Conservation (phyloP, 2,888 invertebrate genomes). For the Mesorhabditis spiculigera region DNA sequence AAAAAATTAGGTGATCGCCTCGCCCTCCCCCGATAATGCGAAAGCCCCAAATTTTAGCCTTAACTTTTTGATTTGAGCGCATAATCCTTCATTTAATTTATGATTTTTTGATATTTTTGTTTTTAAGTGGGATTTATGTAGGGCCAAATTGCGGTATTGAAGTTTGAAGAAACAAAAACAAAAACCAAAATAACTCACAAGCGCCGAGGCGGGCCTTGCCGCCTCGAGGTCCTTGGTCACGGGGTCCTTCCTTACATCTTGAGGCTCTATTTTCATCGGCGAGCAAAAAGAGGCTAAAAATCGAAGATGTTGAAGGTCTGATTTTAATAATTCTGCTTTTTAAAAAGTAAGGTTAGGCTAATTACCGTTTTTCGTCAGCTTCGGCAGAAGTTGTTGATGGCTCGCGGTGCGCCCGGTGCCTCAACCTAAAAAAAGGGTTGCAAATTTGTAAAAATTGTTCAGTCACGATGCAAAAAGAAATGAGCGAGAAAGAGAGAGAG, state of each 20-base stretch:
- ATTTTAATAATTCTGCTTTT: constrained; percentile 1
- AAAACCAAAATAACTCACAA: not conserved
- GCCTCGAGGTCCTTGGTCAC: not conserved
- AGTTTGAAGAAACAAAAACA: too few relatives aligned
- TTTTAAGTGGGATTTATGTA: too few relatives aligned
- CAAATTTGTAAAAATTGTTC: too few relatives aligned
- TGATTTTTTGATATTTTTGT: too few relatives aligned
- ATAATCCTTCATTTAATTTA: too few relatives aligned
- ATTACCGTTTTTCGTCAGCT: not conserved
- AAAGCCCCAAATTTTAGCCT: too few relatives aligned
- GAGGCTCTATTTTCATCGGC: constrained; percentile 2
- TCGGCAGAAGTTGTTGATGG: constrained; percentile 4
- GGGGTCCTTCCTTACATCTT: not conserved
- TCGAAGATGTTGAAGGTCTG: too few relatives aligned
- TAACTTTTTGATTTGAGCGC: too few relatives aligned
- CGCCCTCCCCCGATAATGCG: too few relatives aligned
- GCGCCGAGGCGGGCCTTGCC: constrained; percentile 1
- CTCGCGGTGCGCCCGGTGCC: constrained; percentile 2
- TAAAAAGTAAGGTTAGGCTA: not conserved
- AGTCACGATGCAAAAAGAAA: not conserved
- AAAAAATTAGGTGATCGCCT: too few relatives aligned
- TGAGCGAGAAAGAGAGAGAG: not conserved
- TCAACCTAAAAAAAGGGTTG: not conserved
- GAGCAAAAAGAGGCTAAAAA: not conserved
- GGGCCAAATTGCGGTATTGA: too few relatives aligned